Evolutionary conservation across 2,888 invertebrate genomes (phyloP), one percentile per base, ranked within the genome.

Genomic region (Melolontha melolontha): DNA sequence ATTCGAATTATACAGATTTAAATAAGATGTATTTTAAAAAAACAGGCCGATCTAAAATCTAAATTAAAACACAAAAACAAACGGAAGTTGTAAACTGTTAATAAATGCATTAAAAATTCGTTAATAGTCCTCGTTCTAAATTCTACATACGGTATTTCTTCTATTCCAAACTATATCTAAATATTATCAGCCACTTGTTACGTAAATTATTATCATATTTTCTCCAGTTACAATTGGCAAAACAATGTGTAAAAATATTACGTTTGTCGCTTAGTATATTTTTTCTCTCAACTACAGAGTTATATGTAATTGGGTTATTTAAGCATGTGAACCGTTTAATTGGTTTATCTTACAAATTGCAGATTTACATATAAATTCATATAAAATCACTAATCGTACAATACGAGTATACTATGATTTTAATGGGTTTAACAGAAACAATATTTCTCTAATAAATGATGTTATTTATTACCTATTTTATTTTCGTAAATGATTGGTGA

Each of bases 281-380:
- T 50, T n/a, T 52, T 44, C 14, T 27, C n/a, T 17, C 50, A 34
- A 52, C 41, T 63, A 63, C 62, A 49, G 49, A 49, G 52, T 52
- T 52, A 54, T 11, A 54, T 40, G 29, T 54, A 62, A 29, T 47
- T 47, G 47, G 59, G 59, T 49, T 55, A 41, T 14, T 22, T 57
- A 67, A 64, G 54, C 54, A 54, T 55, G 27, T 64, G 68, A 64
- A 68, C 68, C 64, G 68, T 64, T 17, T 47, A 62, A 62, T 47
- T 62, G 59, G 47, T 62, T 62, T 62, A 47, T 62, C 59, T 59
- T 59, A 62, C 59, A 34, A 47, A 34, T 16, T 62, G 59, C 59
- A 62, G 59, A 22, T 47, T 62, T 62, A 47, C 12, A 49, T 34
- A 34, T 62, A 47, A 16, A 62, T 62, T 62, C 22, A 47, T 34